Percentiles rank a stretch among this genome's conserved stretches.
Evolutionary conservation across 2,888 invertebrate genomes (phyloP).

Genomic region (Chrysolina haemoptera): DNA sequence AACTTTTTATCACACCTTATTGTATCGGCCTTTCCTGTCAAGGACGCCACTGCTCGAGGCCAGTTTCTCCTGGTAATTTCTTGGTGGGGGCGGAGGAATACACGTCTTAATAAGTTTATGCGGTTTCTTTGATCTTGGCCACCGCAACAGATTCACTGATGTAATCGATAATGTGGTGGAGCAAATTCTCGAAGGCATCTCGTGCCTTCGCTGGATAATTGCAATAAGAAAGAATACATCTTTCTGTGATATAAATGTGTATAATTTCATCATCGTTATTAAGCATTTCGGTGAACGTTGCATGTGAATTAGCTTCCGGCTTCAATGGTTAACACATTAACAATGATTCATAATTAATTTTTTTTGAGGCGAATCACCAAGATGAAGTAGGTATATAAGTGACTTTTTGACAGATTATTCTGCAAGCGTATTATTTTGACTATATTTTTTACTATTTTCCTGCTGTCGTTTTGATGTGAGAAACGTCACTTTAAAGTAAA

Average conservation of each 20-base stretch:
- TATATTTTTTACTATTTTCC: too few relatives aligned
- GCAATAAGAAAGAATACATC: too few relatives aligned
- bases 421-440: too few relatives aligned
- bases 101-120: slow-evolving; percentile 61
- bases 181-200: neutral
- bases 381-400: too few relatives aligned
- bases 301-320: neutral
- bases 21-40: neutral
- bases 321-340: neutral
- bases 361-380: too few relatives aligned
- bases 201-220: neutral
- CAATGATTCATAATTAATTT: too few relatives aligned
- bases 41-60: slow-evolving; percentile 30
- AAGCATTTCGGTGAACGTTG: too few relatives aligned
- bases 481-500: too few relatives aligned
- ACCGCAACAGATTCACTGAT: slow-evolving; percentile 52
- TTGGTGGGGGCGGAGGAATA: slow-evolving; percentile 58
- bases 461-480: too few relatives aligned
- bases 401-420: too few relatives aligned
- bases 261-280: too few relatives aligned
- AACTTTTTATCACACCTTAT: slow-evolving; percentile 5
- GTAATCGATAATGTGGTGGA: slow-evolving; percentile 55
- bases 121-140: slow-evolving; percentile 59
- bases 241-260: too few relatives aligned
- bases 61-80: slow-evolving; percentile 41